Percentiles rank a stretch among this genome's conserved stretches.
Conservation (phyloP, 2,797 vertebrate genomes). For the Melopsittacus undulatus region DNA sequence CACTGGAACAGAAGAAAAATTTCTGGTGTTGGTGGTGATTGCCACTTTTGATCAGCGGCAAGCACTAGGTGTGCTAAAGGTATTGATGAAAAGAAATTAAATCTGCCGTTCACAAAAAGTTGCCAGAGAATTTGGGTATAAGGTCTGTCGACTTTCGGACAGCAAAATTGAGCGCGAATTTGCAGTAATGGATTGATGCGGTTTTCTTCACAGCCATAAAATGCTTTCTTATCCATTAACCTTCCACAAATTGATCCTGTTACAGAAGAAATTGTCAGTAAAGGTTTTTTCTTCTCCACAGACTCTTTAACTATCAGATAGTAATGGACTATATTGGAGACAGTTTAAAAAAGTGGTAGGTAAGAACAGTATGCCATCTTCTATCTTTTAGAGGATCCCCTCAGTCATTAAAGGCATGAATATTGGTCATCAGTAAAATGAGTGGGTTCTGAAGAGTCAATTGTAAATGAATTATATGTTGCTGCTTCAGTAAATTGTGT, state of each 20-base stretch:
- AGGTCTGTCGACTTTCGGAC: not conserved
- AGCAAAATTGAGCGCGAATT: not conserved
- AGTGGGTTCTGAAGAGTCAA: not conserved
- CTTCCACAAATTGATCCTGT: not conserved
- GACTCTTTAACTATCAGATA: not conserved
- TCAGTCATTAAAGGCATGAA: not conserved
- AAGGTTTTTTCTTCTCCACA: not conserved
- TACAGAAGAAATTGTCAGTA: not conserved
- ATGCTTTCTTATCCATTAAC: not conserved
- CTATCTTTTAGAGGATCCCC: not conserved
- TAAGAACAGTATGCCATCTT: not conserved
- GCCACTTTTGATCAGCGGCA: not conserved
- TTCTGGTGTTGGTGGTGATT: not conserved
- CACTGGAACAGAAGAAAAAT: not conserved
- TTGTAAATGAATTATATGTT: not conserved
- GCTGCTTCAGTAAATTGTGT: not conserved
- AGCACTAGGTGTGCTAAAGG: not conserved
- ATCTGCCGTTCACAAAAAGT: not conserved
- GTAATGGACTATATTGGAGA: not conserved
- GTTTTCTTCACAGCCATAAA: not conserved
- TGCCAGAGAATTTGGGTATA: not conserved
- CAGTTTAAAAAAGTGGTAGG: not conserved
- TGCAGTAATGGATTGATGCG: not conserved
- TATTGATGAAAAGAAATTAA: not conserved
- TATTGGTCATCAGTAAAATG: not conserved